These are phyloP conservation scores for Callopanchax toddi DNA, from an alignment of 2,113 vertebrate genomes.

Conservation along the genomic window DNA sequence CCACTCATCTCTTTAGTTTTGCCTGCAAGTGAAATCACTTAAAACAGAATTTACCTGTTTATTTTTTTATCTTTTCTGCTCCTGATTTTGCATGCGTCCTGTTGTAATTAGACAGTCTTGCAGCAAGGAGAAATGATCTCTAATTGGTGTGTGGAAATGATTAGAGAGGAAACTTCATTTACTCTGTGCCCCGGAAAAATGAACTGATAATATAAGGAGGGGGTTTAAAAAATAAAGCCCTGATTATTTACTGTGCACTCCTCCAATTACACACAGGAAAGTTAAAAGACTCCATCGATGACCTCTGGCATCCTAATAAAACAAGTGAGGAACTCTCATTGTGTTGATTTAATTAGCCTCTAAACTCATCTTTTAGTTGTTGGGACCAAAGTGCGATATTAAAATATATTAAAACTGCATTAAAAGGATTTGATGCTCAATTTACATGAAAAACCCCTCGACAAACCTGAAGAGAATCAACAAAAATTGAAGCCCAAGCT, in stretches of 20 bases:
- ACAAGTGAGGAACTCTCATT: conserved; percentile 66
- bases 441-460: not conserved
- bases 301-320: conserved; percentile 73
- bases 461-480: not conserved
- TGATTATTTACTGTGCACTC: conserved; percentile 56
- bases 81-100: conserved; percentile 35
- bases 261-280: conserved; percentile 60
- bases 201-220: conserved; percentile 81
- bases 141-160: conserved; percentile 70
- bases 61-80: conserved; percentile 17
- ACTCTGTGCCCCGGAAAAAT: conserved; percentile 32
- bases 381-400: conserved; percentile 14
- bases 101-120: conserved; percentile 51
- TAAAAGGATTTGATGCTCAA: conserved; percentile 8
- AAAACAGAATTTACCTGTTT: not conserved
- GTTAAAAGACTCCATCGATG: conserved; percentile 78
- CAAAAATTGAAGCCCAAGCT: not conserved
- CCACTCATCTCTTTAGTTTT: not conserved
- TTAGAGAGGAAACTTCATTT: conserved; percentile 66
- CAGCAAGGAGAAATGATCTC: conserved; percentile 63
- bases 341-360: conserved; percentile 70
- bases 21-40: conserved; percentile 11
- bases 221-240: conserved; percentile 42
- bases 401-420: conserved; percentile 11
- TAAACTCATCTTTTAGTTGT: conserved; percentile 34